These are phyloP conservation scores for Etia nguti DNA, from an alignment of 2,113 vertebrate species.

Conservation along the genomic window DNA sequence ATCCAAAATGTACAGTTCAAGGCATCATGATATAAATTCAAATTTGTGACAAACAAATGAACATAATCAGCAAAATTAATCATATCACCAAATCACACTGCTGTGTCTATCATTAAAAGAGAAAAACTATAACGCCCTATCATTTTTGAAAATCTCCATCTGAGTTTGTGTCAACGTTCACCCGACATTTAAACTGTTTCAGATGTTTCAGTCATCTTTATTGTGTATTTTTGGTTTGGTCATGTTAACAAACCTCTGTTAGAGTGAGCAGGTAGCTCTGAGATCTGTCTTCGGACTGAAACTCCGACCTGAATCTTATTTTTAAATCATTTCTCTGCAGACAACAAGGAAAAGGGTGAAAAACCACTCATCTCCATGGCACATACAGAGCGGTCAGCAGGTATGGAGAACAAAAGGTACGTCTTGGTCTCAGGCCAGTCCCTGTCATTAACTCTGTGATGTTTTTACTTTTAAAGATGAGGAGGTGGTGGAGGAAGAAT, in stretches of 20 bases:
- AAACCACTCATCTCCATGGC: neutral
- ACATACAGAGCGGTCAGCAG: neutral
- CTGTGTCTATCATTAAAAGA: neutral
- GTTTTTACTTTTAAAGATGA: neutral
- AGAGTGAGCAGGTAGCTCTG: neutral
- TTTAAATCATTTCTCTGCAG: neutral
- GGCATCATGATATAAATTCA: neutral
- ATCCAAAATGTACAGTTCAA: neutral
- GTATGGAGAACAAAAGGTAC: neutral
- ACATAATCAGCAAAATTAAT: neutral
- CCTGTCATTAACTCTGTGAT: neutral
- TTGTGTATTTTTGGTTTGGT: neutral
- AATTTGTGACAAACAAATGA: neutral
- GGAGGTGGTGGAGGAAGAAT: neutral
- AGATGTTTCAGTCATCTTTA: neutral
- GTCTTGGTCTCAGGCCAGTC: neutral
- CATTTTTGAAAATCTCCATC: neutral
- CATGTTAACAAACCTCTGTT: neutral
- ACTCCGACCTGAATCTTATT: neutral
- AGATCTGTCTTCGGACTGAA: neutral
- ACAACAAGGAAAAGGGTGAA: neutral
- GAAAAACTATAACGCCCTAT: neutral
- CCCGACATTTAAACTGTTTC: too few species aligned
- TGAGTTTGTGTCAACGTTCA: neutral
- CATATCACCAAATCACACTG: neutral